phyloP scores from a whole-genome alignment of 2,888 invertebrate species.

The Galerucella pusilla region DNA sequence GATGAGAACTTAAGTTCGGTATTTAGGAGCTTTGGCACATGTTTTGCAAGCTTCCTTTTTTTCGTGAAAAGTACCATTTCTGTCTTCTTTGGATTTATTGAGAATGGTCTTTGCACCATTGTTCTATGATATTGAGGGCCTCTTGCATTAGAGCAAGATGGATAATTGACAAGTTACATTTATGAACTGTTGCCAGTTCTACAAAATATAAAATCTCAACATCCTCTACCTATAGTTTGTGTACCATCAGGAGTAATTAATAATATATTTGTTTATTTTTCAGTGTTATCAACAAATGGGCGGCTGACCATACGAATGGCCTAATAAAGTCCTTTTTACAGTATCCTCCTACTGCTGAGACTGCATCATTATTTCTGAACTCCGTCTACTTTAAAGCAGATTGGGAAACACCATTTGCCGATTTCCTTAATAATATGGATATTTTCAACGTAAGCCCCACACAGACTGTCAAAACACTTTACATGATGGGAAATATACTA shows the following conservation, averaged over 20 bases:
- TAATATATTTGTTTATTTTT: constrained; percentile 34
- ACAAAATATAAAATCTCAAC: no score
- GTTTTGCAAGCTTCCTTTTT: no score
- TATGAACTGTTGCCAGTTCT: no score
- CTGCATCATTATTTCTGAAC: constrained; percentile 63
- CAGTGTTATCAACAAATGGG: constrained; percentile 60
- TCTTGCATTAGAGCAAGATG: no score
- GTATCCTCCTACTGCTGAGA: constrained; percentile 55
- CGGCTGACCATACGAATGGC: constrained; percentile 58
- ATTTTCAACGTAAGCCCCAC: constrained; percentile 53
- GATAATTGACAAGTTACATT: no score
- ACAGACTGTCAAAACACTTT: constrained; percentile 52
- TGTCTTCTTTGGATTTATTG: no score
- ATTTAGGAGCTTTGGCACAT: no score
- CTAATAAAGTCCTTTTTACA: constrained; percentile 61
- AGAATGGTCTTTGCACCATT: no score
- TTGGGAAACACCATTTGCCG: constrained; percentile 65
- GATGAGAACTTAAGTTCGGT: no score
- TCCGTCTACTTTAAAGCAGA: constrained; percentile 65
- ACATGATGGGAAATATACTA: constrained; percentile 58
- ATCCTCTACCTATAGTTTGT: neutral
- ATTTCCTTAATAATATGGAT: constrained; percentile 57
- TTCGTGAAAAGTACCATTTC: no score
- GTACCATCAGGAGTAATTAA: neutral
- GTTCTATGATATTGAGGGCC: no score